Percentiles rank a stretch among this genome's conserved stretches.
These are phyloP conservation scores for Pangasianodon hypophthalmus DNA, from an alignment of 2,113 vertebrate genomes.

Conservation along the genomic window DNA sequence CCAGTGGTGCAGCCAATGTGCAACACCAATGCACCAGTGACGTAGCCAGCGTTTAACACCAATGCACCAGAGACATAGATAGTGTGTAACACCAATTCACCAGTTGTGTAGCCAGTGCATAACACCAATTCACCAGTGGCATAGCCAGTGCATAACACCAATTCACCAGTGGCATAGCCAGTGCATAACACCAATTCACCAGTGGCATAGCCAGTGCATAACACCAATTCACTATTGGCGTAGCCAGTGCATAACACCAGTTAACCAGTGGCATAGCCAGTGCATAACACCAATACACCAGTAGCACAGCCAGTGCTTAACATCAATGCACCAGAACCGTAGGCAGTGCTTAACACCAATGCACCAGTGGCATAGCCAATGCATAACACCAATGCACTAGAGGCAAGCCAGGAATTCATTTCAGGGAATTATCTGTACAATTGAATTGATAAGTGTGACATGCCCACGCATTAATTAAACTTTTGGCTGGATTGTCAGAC, in stretches of 20 bases:
- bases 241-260: too few species aligned
- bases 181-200: too few species aligned
- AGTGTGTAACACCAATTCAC: not conserved
- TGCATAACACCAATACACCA: not conserved
- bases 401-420: not conserved
- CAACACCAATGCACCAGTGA: not conserved
- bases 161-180: too few species aligned
- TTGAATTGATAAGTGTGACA: not conserved
- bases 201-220: too few species aligned
- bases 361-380: not conserved
- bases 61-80: not conserved
- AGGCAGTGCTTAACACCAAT: not conserved
- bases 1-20: not conserved
- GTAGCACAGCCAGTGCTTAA: not conserved
- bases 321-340: not conserved
- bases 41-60: not conserved
- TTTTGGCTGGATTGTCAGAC: not conserved
- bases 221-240: too few species aligned
- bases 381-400: not conserved
- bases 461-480: not conserved
- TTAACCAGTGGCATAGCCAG: not conserved
- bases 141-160: too few species aligned
- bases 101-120: too few species aligned
- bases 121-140: too few species aligned
- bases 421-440: not conserved